Evolutionary conservation across 2,113 vertebrate species (phyloP), one percentile per base, ranked within the genome.

Genomic region (Pteropus alecto): DNA sequence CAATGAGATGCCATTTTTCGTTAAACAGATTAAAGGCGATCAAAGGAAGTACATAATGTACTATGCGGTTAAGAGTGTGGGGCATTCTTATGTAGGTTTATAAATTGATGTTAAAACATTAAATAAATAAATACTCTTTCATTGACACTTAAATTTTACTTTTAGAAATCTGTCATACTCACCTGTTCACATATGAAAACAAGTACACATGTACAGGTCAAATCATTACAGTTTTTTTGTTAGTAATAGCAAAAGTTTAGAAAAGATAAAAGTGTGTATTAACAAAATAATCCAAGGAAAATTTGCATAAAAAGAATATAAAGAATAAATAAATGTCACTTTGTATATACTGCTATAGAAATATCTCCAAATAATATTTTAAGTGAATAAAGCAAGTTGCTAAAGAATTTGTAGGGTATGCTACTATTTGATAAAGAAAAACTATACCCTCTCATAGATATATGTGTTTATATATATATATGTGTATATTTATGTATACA

Each of bases 381-480:
- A 71, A 82, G 26, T n/a, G 15, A 65, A 87, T 76, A 91, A 81
- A 89, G 1, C 16, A 38, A 60, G 9, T 43, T 48, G 2, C 3
- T 90, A 41, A 77, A 79, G 18, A 61, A 3, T 33, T 43, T 51
- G 6, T 18, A n/a, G 19, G 65, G 12, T 61, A 58, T 65, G 30
- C 21, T 63, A 51, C 3, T 67, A 87, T 77, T 82, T 28, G 68
- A 43, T 61, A 70, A 58, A 70, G 33, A 93, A 71, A 89, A 95
- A 38, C 7, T 60, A 68, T 67, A 38, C 4, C 73, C 11, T 54
- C 16, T 87, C 28, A 93, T 7, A 79, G 14, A 51, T 56, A 41
- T 16, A 33, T 43, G 18, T 81, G 2, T 28, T 82, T 90, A 22
- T 19, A 5, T 76, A 71, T 76, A 71, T 28, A 26, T 78, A 16